A percentile compares a stretch with the other conserved stretches of the same genome.
These are phyloP conservation scores for Muscicapa striata DNA, from an alignment of 2,797 vertebrate species.

Conservation along the genomic window DNA sequence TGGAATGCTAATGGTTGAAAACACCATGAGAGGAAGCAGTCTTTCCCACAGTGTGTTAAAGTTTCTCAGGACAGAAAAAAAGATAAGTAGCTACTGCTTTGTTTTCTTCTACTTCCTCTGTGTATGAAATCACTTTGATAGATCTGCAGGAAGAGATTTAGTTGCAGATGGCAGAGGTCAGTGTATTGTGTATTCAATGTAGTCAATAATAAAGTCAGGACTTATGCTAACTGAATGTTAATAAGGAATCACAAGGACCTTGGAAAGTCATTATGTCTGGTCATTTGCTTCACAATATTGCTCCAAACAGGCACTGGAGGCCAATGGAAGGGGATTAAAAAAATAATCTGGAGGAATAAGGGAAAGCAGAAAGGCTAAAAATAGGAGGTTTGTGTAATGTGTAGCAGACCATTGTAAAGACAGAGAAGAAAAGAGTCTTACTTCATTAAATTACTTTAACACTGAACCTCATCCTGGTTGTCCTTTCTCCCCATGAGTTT, in stretches of 20 bases:
- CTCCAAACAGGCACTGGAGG: conserved; percentile 79
- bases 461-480: not conserved
- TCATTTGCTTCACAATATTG: conserved; percentile 82
- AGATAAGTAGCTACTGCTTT: conserved; percentile 81
- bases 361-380: conserved; percentile 48
- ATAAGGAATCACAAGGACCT: conserved; percentile 96
- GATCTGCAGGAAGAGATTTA: conserved; percentile 96
- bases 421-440: not conserved
- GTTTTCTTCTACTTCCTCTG: conserved; percentile 78
- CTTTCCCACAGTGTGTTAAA: conserved; percentile 64
- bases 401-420: not conserved
- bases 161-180: conserved; percentile 97
- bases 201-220: conserved; percentile 99
- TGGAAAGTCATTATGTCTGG: conserved; percentile 95
- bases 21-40: not conserved
- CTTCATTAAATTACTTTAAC: conserved; percentile 30
- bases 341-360: conserved; percentile 63
- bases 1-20: not conserved
- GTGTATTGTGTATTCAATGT: conserved; percentile 99
- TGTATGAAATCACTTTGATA: conserved; percentile 92
- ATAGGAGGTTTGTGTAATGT: conserved; percentile 12
- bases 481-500: not conserved
- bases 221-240: conserved; percentile 96
- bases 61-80: conserved; percentile 78
- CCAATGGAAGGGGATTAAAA: conserved; percentile 72